Evolutionary conservation across 2,797 vertebrate species (phyloP).

Genomic region (Rhabdomys pumilio): DNA sequence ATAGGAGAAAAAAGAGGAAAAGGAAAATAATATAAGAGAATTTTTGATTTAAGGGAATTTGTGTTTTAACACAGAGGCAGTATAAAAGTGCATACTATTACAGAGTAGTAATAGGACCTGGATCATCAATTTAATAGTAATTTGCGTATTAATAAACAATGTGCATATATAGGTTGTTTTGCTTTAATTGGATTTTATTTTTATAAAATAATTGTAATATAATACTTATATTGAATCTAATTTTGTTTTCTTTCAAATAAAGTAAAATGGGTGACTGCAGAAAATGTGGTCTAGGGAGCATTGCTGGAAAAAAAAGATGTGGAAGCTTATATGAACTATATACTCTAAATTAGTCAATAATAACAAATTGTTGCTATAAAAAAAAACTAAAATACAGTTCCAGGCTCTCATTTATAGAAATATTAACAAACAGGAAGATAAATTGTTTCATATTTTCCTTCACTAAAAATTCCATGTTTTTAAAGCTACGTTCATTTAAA

Average conservation of each 20-base stretch:
- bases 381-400: slow-evolving; percentile 44
- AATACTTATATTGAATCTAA: background rate
- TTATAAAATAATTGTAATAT: slow-evolving; percentile 55
- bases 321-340: slow-evolving; percentile 1
- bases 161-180: background rate
- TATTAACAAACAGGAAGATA: slow-evolving; percentile 32
- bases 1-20: background rate
- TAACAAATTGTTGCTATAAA: slow-evolving; percentile 42
- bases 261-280: slow-evolving; percentile 10
- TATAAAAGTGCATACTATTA: background rate
- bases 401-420: slow-evolving; percentile 15
- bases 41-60: background rate
- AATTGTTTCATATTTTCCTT: slow-evolving; percentile 1
- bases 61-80: background rate
- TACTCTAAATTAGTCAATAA: slow-evolving; percentile 66
- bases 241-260: slow-evolving; percentile 44
- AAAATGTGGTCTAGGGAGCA: slow-evolving; percentile 10
- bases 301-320: slow-evolving; percentile 14
- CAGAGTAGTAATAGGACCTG: background rate
- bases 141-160: background rate
- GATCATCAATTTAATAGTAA: slow-evolving; percentile 58
- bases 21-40: background rate
- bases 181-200: slow-evolving; percentile 61
- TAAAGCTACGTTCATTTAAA: slow-evolving; percentile 47
- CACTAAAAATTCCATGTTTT: slow-evolving; percentile 15